These are phyloP conservation scores for Rhyacophila brunnea DNA, from an alignment of 1,140 invertebrate genomes.

Conservation along the genomic window DNA sequence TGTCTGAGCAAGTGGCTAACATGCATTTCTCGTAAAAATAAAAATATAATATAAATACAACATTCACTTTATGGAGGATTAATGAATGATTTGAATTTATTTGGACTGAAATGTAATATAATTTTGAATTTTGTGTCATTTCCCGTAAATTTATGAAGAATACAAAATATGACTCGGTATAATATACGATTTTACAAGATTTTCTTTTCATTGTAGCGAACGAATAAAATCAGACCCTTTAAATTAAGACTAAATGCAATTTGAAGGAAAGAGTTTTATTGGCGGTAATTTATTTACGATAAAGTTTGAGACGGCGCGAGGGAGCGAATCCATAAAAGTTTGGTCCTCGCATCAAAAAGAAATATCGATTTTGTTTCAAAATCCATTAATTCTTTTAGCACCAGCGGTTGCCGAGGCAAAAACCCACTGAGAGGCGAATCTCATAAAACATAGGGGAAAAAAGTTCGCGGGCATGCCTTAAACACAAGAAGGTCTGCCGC, in stretches of 20 bases:
- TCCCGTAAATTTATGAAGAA: no score
- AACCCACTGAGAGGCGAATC: conserved; percentile 10
- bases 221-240: conserved; percentile 4
- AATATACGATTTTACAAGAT: no score
- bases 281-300: conserved; percentile 23
- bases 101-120: no score
- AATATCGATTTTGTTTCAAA: conserved; percentile 28
- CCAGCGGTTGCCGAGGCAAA: not conserved
- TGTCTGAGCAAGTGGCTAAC: no score
- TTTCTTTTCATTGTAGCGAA: not conserved
- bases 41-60: no score
- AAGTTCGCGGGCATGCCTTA: conserved; percentile 14
- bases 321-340: conserved; percentile 18
- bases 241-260: not conserved
- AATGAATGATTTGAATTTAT: no score
- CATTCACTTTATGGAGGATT: no score
- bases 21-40: no score
- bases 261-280: conserved; percentile 11
- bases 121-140: no score
- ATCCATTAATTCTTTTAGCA: conserved; percentile 26
- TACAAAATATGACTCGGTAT: no score
- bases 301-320: conserved; percentile 12
- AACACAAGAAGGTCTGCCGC: conserved; percentile 6
- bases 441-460: conserved; percentile 21
- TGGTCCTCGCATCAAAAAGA: conserved; percentile 21